phyloP scores from a whole-genome alignment of 1,140 invertebrate species.

The Anagrus nilaparvatae region DNA sequence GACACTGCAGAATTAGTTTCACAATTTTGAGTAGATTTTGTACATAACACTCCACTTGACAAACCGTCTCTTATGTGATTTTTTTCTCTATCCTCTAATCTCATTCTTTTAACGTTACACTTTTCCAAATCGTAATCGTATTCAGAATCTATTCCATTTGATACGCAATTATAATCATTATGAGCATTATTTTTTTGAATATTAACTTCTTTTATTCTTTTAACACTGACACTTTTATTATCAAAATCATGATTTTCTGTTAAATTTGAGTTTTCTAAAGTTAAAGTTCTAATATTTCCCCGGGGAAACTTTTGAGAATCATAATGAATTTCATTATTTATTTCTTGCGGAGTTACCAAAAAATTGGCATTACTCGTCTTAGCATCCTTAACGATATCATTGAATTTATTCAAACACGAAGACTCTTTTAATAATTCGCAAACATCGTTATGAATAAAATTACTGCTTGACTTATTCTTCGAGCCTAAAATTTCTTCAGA shows the following conservation, averaged over 20 bases:
- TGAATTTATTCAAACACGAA: constrained; percentile 23
- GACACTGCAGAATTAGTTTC: constrained; percentile 33
- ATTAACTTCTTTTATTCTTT: constrained; percentile 44
- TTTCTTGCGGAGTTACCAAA: constrained; percentile 42
- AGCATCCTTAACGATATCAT: constrained; percentile 53
- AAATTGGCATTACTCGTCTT: constrained; percentile 58
- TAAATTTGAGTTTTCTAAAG: constrained; percentile 38
- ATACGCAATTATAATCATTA: constrained; percentile 26
- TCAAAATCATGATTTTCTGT: constrained; percentile 41
- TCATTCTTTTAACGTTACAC: constrained; percentile 41
- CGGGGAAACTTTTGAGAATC: constrained; percentile 56
- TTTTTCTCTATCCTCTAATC: constrained; percentile 41
- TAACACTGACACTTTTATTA: constrained; percentile 36
- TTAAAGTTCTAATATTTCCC: constrained; percentile 32
- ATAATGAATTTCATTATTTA: constrained; percentile 47
- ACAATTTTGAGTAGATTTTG: constrained; percentile 21
- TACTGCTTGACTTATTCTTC: too few species aligned
- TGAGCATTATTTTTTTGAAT: constrained; percentile 31
- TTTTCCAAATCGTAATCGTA: constrained; percentile 33
- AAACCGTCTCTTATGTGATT: constrained; percentile 31
- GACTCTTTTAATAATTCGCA: constrained; percentile 20
- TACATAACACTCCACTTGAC: constrained; percentile 23
- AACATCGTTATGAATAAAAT: constrained; percentile 33
- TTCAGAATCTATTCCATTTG: constrained; percentile 31
- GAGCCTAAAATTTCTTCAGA: constrained; percentile 31